These are phyloP conservation scores for Charadrius vociferus DNA, from an alignment of 2,113 vertebrate species.

Conservation along the genomic window DNA sequence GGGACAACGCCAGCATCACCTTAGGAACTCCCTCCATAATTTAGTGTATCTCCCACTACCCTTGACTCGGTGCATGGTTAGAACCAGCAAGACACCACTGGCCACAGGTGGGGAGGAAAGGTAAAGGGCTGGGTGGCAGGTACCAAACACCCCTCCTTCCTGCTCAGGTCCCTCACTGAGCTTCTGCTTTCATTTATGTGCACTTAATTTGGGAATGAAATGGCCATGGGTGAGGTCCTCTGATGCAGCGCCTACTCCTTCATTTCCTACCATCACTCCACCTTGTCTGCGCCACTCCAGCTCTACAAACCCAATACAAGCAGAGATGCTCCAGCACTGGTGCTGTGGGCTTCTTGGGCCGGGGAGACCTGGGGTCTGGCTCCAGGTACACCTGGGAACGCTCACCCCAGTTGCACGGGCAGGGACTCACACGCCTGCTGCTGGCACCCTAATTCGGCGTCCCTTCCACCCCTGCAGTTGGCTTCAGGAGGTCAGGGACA, in stretches of 20 bases:
- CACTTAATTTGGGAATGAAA: background rate
- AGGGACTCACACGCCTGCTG: rapidly evolving
- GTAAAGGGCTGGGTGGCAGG: background rate
- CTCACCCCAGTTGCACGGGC: background rate
- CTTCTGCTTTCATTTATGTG: background rate
- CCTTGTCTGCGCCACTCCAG: background rate
- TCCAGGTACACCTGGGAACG: background rate
- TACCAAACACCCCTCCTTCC: background rate
- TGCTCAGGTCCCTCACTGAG: background rate
- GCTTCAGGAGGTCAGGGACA: background rate
- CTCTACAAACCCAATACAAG: background rate
- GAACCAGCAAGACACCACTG: background rate
- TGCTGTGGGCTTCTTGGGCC: background rate
- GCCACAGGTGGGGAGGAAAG: background rate
- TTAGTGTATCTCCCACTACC: background rate
- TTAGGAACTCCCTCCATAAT: background rate
- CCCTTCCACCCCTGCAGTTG: background rate
- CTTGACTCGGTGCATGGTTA: background rate
- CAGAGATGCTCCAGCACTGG: background rate
- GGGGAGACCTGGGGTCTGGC: background rate
- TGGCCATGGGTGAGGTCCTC: background rate
- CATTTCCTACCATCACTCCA: too few species aligned
- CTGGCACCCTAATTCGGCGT: background rate
- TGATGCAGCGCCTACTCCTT: background rate
- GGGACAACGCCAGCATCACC: background rate